Percentiles rank a stretch among this genome's conserved stretches.
phyloP scores from a whole-genome alignment of 2,797 vertebrate genomes.

The Diceros bicornis region DNA sequence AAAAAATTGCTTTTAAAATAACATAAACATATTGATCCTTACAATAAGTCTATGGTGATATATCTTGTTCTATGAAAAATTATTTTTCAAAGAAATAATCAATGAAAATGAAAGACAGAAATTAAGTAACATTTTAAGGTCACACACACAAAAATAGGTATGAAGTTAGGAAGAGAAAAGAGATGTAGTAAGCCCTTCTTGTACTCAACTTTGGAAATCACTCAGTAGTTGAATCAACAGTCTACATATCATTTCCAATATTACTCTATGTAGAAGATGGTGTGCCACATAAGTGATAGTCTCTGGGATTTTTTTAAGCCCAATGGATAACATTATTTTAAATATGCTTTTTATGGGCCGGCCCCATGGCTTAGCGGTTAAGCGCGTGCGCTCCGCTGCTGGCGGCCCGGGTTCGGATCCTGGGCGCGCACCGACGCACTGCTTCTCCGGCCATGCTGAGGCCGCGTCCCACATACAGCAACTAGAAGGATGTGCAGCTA shows the following conservation, averaged over 20 bases:
- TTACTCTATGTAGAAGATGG: not conserved
- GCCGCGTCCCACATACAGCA: too few relatives aligned
- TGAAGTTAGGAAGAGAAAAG: not conserved
- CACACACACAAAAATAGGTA: not conserved
- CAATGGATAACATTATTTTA: not conserved
- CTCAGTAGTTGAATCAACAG: not conserved
- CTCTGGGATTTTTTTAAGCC: not conserved
- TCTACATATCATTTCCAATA: not conserved
- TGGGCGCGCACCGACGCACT: too few relatives aligned
- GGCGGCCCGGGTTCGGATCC: too few relatives aligned
- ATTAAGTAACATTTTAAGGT: not conserved
- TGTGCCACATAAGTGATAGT: not conserved
- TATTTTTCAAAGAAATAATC: not conserved
- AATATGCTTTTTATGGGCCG: not conserved
- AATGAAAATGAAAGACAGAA: not conserved
- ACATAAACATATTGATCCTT: not conserved
- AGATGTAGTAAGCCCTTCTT: not conserved
- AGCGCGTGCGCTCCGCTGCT: too few relatives aligned
- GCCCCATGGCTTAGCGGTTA: too few relatives aligned
- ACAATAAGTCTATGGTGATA: not conserved
- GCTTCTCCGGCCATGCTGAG: too few relatives aligned
- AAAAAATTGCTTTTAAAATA: not conserved
- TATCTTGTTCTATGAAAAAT: not conserved
- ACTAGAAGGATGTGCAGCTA: too few relatives aligned
- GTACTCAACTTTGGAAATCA: not conserved